Percentiles rank a stretch among this genome's conserved stretches.
phyloP scores from a whole-genome alignment of 1,140 invertebrate species.

The Zaprionus davidi region DNA sequence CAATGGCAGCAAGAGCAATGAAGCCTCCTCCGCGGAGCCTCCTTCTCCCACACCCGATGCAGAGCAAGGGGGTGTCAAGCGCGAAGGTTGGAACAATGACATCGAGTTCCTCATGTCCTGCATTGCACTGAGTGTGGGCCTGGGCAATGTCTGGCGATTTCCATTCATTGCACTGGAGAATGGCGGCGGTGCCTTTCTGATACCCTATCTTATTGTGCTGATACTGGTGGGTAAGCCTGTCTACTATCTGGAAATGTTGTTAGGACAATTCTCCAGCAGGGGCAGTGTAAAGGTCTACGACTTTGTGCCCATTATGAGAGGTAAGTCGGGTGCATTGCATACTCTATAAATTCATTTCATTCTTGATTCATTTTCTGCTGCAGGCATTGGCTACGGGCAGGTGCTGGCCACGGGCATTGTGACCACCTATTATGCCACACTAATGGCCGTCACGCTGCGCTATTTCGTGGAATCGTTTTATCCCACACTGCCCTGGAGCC shows the following conservation, averaged over 20 bases:
- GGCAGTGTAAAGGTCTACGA: slow-evolving; percentile 89
- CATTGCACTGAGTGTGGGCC: slow-evolving; percentile 94
- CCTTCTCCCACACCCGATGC: neutral
- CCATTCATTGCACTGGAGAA: slow-evolving; percentile 94
- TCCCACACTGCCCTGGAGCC: slow-evolving; percentile 87
- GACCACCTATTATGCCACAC: slow-evolving; percentile 90
- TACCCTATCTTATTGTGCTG: slow-evolving; percentile 93
- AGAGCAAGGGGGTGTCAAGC: slow-evolving; percentile 41
- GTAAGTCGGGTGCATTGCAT: slow-evolving; percentile 75
- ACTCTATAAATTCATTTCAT: slow-evolving; percentile 1
- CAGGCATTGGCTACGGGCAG: slow-evolving; percentile 92
- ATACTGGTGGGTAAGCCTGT: slow-evolving; percentile 94
- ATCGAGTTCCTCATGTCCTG: slow-evolving; percentile 95
- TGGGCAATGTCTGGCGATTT: slow-evolving; percentile 89
- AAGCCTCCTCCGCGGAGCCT: neutral
- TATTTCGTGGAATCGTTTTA: slow-evolving; percentile 89
- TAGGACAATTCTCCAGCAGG: slow-evolving; percentile 91
- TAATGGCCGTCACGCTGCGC: slow-evolving; percentile 90
- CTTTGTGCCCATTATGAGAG: slow-evolving; percentile 87
- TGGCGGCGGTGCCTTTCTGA: slow-evolving; percentile 90
- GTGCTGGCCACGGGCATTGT: slow-evolving; percentile 89
- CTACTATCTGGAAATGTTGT: slow-evolving; percentile 94
- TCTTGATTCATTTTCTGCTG: neutral
- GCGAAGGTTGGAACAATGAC: slow-evolving; percentile 92
- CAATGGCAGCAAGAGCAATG: slow-evolving; percentile 31